A percentile compares a stretch with the other conserved stretches of the same genome.
phyloP scores from a whole-genome alignment of 2,113 vertebrate genomes.

The Hystrix cristata region DNA sequence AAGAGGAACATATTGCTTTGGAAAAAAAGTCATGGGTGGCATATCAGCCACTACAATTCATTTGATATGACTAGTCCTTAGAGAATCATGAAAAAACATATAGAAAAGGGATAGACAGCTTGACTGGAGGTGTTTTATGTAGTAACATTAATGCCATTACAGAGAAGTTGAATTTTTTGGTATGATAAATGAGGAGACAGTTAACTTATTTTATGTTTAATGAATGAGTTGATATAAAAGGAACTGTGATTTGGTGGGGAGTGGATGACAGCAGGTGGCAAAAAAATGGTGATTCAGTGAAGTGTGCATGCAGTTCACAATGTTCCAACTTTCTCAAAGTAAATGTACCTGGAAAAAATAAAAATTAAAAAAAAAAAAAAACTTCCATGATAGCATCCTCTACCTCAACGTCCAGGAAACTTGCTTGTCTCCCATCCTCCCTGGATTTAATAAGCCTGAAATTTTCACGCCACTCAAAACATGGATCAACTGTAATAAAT shows the following conservation, averaged over 20 bases:
- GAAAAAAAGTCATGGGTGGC: neutral
- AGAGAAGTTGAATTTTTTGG: constrained; percentile 19
- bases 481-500: neutral
- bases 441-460: neutral
- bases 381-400: neutral
- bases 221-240: neutral
- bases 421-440: neutral
- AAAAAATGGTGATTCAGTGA: neutral
- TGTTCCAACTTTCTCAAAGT: neutral
- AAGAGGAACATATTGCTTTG: neutral
- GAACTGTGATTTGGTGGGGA: neutral
- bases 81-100: neutral
- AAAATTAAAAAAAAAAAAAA: neutral
- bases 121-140: neutral
- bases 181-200: neutral
- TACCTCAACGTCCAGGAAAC: neutral
- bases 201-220: neutral
- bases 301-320: neutral
- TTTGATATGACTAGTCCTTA: constrained; percentile 20
- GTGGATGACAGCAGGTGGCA: neutral
- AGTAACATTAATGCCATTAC: neutral
- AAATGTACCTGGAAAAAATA: neutral
- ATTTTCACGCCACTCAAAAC: neutral
- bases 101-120: neutral
- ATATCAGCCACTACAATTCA: neutral